phyloP scores from a whole-genome alignment of 2,888 invertebrate genomes.

The Acanthosepion esculentum region DNA sequence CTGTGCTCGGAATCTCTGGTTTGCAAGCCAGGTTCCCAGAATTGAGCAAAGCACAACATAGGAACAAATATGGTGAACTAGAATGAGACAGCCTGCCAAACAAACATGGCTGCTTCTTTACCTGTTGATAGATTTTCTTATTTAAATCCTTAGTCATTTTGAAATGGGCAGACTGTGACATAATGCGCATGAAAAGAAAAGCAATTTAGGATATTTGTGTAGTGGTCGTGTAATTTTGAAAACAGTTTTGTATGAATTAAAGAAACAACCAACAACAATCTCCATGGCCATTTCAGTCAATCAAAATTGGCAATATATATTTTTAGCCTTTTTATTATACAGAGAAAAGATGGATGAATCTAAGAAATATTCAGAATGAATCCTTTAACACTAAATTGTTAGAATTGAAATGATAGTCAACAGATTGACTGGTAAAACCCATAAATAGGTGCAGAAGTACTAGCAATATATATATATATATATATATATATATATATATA shows the following conservation, averaged over 20 bases:
- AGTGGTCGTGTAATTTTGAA: too few species aligned
- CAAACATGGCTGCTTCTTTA: not conserved
- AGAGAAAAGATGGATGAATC: not conserved
- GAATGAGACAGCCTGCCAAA: not conserved
- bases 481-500: constrained; percentile 7
- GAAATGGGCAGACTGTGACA: too few species aligned
- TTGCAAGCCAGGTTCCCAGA: not conserved
- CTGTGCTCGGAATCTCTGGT: not conserved
- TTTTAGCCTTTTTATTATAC: not conserved
- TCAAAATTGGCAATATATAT: not conserved
- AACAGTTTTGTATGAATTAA: not conserved
- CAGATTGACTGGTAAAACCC: not conserved
- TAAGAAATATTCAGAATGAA: not conserved
- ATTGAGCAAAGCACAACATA: not conserved
- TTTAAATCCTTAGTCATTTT: too few species aligned
- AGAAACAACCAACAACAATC: not conserved
- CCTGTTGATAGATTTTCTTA: too few species aligned
- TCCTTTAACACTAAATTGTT: not conserved
- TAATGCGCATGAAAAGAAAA: too few species aligned
- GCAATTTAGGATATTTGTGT: not conserved
- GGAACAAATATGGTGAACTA: not conserved
- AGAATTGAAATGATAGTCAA: not conserved
- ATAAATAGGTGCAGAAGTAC: not conserved
- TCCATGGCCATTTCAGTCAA: not conserved
- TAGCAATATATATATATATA: not conserved